These are phyloP conservation scores for Theretra japonica DNA, from an alignment of 2,888 invertebrate species.

Conservation along the genomic window DNA sequence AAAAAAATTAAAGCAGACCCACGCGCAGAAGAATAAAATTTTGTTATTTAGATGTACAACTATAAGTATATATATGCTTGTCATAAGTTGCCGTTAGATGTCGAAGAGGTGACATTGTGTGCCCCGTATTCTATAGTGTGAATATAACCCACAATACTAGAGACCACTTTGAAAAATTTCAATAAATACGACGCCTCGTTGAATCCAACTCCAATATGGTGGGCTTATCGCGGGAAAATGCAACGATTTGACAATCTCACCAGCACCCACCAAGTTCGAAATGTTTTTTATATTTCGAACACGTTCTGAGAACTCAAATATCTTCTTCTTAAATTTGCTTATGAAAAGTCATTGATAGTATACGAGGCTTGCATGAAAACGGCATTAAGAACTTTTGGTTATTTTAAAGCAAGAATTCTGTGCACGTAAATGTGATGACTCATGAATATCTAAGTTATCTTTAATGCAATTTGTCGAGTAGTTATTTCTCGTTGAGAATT, in stretches of 20 bases:
- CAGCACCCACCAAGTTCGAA: constrained; percentile 52
- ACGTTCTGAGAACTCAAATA: constrained; percentile 39
- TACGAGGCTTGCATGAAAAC: neutral
- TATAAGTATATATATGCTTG: too few species aligned
- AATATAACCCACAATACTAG: neutral
- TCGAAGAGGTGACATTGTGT: neutral
- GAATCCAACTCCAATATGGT: constrained; percentile 49
- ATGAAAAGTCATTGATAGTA: constrained; percentile 10
- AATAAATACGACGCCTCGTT: constrained; percentile 9
- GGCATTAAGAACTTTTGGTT: neutral
- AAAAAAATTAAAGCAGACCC: too few species aligned
- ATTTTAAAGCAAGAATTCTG: neutral
- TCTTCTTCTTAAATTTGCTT: constrained; percentile 19
- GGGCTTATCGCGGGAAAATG: constrained; percentile 43
- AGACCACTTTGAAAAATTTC: neutral
- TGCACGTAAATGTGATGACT: too few species aligned
- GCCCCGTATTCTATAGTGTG: neutral
- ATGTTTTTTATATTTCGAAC: constrained; percentile 58
- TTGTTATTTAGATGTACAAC: too few species aligned
- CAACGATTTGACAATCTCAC: constrained; percentile 69
- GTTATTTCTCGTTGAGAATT: too few species aligned
- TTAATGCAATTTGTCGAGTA: too few species aligned
- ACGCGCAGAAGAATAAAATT: too few species aligned
- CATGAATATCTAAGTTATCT: too few species aligned
- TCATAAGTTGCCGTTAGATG: too few species aligned